Evolutionary conservation across 2,888 invertebrate genomes (phyloP), one percentile per base, ranked within the genome.

Genomic region (Lasius fuliginosus): DNA sequence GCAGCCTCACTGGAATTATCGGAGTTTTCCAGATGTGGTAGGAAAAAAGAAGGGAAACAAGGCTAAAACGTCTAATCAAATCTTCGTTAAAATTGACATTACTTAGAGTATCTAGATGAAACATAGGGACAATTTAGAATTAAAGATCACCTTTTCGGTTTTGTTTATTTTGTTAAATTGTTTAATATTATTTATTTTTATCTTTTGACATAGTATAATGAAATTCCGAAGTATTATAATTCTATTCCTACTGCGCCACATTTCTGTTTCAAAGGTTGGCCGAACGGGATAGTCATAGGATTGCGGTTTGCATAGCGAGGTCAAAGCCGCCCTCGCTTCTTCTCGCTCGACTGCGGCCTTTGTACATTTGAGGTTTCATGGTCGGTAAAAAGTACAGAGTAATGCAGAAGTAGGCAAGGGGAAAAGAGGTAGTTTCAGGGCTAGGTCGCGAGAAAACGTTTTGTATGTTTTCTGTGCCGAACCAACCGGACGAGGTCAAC

Each of bases 331-430:
- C 86, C 76, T 76, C 83, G 87, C 71, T 87, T 90, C 86, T 88
- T 89, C 88, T 84, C 85, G 88, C 86, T 85, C 85, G 88, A 85
- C 88, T 90, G 83, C 86, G 83, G 90, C 91, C 91, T 92, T 92
- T 92, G 92, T 92, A 91, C 90, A 87, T 91, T 92, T 91, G 92
- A 91, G 92, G 92, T 92, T 92, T 92, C 91, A 84, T 82, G 89
- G 90, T 89, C 85, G 86, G 89, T 91, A 92, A 92, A 92, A 92
- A 92, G 90, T 90, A 89, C 87, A 85, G 91, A 84, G 82, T 75
- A 82, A 82, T 88, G 89, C 85, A 74, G 88, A 75, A 58, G 77
- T 56, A 65, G 56, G 49, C n/a, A 56, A 27, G 62, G 15, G 6
- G 40, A 60, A 46, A 49, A 60, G 36, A 27, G 71, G 9, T 33